Base-by-base conservation (phyloP, 1,140 invertebrate genomes). In the Mactra quadrangularis region DNA sequence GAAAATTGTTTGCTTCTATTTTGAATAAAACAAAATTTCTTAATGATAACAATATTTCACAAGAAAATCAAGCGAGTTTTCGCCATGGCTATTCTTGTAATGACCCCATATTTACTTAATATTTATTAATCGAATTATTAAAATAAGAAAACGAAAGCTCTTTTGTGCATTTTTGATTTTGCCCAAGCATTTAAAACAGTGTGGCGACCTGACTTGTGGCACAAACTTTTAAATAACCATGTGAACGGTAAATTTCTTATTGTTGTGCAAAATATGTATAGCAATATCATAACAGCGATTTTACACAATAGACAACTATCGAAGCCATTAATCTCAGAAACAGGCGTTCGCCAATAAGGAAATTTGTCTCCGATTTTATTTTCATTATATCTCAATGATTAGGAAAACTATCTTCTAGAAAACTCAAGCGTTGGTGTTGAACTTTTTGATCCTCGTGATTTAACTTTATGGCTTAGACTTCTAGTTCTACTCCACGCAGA, bases 141-240 rank as follows among this genome's bases (percentile, higher is more conserved):
- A 77, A 55, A 62, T 50, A 33, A n/a, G 17, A 7, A 77, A 77
- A 57, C 38, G 33, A 50, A 83, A 57, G 66, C 47, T 86, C 9
- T 86, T 72, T 38, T 70, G 62, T 31, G 35, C 72, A 15, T 86
- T 83, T 52, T 86, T 13, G 84, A 86, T 83, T 79, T 78, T 35
- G 41, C 50, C 1, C n/a, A 47, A 29, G 72, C 81, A 7, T 86
- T 83, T 70, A 74, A 86, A 45, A 72, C 22, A 33, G 68, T 85
- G 6, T 72, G 66, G 64, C 52, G 78, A n/a, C 22, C 29, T 33
- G 74, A 62, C 2, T 52, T 77, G 31, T 82, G 72, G 64, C 53
- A 66, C 15, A 85, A 77, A 71, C 31, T 81, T 19, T 47, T 76
- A 15, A 22, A 62, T 29, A 41, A 25, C 35, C 47, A 31, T 33